Base-by-base conservation (phyloP, 2,113 vertebrate genomes). In the Oxygymnocypris stewartii region DNA sequence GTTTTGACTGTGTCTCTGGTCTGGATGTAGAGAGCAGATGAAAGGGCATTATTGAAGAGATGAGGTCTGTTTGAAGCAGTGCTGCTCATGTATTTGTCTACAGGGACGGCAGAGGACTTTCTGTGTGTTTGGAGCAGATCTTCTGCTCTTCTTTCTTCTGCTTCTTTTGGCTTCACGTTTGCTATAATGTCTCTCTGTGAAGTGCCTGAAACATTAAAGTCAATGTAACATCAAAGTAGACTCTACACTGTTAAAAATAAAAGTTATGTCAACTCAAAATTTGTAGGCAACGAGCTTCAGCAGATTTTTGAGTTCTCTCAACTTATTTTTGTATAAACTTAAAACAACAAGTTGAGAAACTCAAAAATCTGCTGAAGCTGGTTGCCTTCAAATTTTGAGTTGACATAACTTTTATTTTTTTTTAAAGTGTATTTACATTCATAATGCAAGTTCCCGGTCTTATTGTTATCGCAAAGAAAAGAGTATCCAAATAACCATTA, bases 101-200 rank as follows among this genome's bases (percentile, higher is more conserved):
- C 18, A 37, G 86, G 28, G 59, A 54, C 16, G 44, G 28, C 37
- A 89, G 90, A 92, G 89, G 92, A 73, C 82, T 87, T 6, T 63
- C 63, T 59, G 28, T 16, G 75, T 23, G 80, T 59, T 37, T 79
- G 80, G 90, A 90, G 37, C 37, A 11, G 16, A 18, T 47, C 73
- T 25, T 4, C 16, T 35, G 8, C 5, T 35, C 44, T 90, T 85
- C 84, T 74, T n/a, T 84, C 82, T 67, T n/a, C 82, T 35, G 75
- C 79, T 87, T 87, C 84, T 80, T 73, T 82, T 86, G 57, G 93
- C 92, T 94, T 91, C 91, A 94, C 89, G 93, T 92, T 75, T 82
- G 86, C 94, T 94, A 93, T 94, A 93, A 94, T 92, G 91, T 93
- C 91, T 67, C 79, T 88, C 8, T 47, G 14, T 4, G 4, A 42